phyloP scores from a whole-genome alignment of 2,888 invertebrate genomes.

The Ormyrus nitidulus region DNA sequence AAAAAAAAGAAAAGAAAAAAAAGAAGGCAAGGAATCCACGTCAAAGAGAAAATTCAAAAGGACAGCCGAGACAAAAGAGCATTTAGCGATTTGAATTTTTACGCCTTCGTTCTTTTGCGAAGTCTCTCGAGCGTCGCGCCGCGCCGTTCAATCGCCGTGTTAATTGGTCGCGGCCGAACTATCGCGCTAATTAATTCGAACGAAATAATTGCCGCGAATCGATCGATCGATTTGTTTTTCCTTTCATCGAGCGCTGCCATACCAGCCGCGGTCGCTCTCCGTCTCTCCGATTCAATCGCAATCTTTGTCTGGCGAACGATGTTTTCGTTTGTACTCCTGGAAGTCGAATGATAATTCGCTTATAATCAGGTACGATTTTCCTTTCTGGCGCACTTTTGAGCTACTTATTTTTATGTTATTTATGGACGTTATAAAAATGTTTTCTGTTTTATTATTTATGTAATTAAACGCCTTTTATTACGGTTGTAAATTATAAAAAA shows the following conservation, averaged over 20 bases:
- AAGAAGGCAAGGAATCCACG: too few species aligned
- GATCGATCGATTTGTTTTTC: slow-evolving; percentile 31
- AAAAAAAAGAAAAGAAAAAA: too few species aligned
- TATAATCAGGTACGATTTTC: too few species aligned
- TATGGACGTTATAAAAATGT: too few species aligned
- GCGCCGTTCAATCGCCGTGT: slow-evolving; percentile 23
- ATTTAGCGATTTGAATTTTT: background rate
- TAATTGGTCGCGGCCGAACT: slow-evolving; percentile 42
- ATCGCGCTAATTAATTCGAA: slow-evolving; percentile 50
- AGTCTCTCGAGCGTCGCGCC: background rate
- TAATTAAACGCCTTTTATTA: too few species aligned
- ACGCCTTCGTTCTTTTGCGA: background rate
- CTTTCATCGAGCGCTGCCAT: background rate
- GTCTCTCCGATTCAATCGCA: slow-evolving; percentile 22
- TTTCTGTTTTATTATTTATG: too few species aligned
- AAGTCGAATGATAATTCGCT: background rate
- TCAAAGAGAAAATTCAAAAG: too few species aligned
- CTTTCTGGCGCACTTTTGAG: too few species aligned
- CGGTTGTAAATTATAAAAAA: too few species aligned
- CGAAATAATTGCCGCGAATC: slow-evolving; percentile 41
- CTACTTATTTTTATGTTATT: too few species aligned
- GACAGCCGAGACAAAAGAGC: too few species aligned
- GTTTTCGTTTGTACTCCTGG: background rate
- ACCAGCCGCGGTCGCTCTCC: background rate
- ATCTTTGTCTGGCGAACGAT: slow-evolving; percentile 14